Evolutionary conservation across 37 sponge, comb jelly and placozoan genomes (phyloP), one percentile per base, ranked within the genome.

Genomic region (Cliona cf. orientalis): DNA sequence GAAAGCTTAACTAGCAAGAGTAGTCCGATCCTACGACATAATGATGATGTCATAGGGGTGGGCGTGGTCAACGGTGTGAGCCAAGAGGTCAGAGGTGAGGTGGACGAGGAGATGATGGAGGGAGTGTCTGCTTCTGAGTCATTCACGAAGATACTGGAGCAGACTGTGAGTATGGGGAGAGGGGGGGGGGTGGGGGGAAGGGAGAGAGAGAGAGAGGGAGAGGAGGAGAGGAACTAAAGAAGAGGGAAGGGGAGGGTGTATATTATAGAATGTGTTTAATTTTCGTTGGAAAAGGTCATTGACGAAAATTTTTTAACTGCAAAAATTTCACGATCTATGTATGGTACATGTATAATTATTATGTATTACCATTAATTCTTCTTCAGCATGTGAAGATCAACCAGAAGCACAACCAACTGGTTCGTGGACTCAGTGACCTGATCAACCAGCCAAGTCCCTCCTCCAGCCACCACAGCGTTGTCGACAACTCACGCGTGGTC

Each of bases 381-480:
- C 21, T 34, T 2, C 36, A 79, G 79, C 31, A 66, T 31, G 6
- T 28, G 38, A 66, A 79, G 79, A 67, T 79, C 36, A 42, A 79
- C 7, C 28, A 28, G 5, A 79, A 46, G 0, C 55, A 53, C 39
- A 46, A 12, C 25, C 37, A 55, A 67, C 66, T 79, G 14, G 31
- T 79, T 17, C 66, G 66, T 46, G 79, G 49, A 25, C 66, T 79
- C 6, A 66, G 32, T 22, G 79, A 79, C 49, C 79, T 79, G 36
- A 77, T 62, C n/a, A 26, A 23, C 34, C 68, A 64, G 46, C 39
- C 32, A 1, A 25, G 25, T 1, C 62, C 76, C 4, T 21, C 3
- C 59, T 38, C 76, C 40, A 56, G 61, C 59, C 21, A 21, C 4
- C 59, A n/a, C 6, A 5, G 63, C 17, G n/a, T 6, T 22, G 26